phyloP scores from a whole-genome alignment of 2,888 invertebrate species.

The Eumerus sabulonum region DNA sequence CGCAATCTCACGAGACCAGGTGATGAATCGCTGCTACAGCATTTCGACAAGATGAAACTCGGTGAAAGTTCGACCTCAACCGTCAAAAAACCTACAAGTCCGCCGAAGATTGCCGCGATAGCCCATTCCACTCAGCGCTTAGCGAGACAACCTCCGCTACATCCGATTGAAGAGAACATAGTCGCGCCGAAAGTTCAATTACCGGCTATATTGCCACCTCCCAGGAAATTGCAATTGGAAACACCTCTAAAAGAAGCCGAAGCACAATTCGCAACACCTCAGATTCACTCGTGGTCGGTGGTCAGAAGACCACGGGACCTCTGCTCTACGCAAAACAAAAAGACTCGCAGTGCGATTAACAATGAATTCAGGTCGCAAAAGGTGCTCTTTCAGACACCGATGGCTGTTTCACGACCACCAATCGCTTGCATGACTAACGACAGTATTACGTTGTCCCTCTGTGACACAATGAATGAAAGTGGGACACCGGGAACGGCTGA shows the following conservation, averaged over 20 bases:
- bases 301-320: conserved; percentile 70
- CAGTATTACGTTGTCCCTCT: conserved; percentile 75
- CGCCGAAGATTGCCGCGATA: not conserved
- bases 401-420: conserved; percentile 75
- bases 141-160: conserved; percentile 10
- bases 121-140: conserved; percentile 14
- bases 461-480: conserved; percentile 75
- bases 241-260: conserved; percentile 73
- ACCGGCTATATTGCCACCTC: not conserved
- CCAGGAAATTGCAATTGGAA: conserved; percentile 53
- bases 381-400: conserved; percentile 78
- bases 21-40: conserved; percentile 71
- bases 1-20: not conserved
- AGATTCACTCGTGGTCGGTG: conserved; percentile 72
- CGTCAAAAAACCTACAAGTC: conserved; percentile 13
- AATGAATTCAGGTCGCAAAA: conserved; percentile 78
- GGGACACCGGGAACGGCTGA: conserved; percentile 71
- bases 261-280: conserved; percentile 75
- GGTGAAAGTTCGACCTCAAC: conserved; percentile 49
- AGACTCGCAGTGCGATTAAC: conserved; percentile 71
- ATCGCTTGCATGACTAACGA: conserved; percentile 72
- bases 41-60: conserved; percentile 74
- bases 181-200: conserved; percentile 25
- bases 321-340: conserved; percentile 71
- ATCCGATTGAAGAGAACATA: conserved; percentile 60